Evolutionary conservation across 2,113 vertebrate species (phyloP).

Genomic region (Oxyura jamaicensis): DNA sequence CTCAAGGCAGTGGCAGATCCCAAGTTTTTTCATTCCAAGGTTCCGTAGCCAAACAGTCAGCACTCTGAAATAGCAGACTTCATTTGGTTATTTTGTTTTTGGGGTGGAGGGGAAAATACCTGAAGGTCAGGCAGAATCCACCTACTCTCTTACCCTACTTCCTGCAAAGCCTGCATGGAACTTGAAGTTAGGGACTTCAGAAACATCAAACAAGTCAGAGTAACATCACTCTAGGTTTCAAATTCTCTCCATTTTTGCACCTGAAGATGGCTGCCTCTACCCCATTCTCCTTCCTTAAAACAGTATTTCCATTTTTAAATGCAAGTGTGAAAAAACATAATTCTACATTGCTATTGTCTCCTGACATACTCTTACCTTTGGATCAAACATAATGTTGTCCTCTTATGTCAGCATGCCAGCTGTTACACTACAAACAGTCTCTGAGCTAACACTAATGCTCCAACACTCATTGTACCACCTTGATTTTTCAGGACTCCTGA

Average conservation of each 20-base stretch:
- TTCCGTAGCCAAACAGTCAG: background rate
- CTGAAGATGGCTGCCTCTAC: background rate
- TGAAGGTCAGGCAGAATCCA: background rate
- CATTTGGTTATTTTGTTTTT: background rate
- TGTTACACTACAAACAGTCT: background rate
- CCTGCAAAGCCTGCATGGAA: background rate
- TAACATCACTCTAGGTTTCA: background rate
- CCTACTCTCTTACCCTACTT: background rate
- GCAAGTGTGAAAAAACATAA: background rate
- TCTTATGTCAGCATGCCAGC: background rate
- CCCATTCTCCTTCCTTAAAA: background rate
- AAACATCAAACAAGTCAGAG: background rate
- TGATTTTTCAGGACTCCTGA: background rate
- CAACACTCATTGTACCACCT: background rate
- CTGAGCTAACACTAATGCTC: background rate
- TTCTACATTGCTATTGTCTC: background rate
- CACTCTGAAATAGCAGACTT: background rate
- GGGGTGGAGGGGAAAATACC: background rate
- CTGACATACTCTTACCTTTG: background rate
- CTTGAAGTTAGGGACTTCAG: background rate
- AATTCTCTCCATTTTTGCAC: background rate
- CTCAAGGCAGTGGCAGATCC: background rate
- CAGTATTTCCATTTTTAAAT: background rate
- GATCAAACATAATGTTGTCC: accelerated
- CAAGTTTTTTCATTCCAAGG: background rate